These are phyloP conservation scores for Mimumesa dahlbomi DNA, from an alignment of 2,888 invertebrate genomes.

Conservation along the genomic window DNA sequence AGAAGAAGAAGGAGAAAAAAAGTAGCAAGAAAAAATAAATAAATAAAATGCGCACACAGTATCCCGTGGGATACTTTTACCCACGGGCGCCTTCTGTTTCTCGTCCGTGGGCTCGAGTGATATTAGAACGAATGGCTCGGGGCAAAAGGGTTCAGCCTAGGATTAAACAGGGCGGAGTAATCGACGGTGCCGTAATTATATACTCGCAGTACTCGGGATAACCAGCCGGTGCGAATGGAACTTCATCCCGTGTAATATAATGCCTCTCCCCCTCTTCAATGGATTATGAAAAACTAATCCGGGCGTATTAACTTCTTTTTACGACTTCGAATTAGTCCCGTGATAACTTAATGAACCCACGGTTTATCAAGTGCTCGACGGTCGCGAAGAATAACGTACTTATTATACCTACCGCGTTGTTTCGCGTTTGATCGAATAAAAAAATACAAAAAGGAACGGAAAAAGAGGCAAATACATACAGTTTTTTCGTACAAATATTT, in stretches of 20 bases:
- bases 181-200: slow-evolving; percentile 57
- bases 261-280: not conserved
- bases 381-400: too few relatives aligned
- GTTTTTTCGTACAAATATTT: too few relatives aligned
- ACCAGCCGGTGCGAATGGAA: not conserved
- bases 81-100: slow-evolving; percentile 13
- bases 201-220: slow-evolving; percentile 32
- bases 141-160: slow-evolving; percentile 46
- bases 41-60: not conserved
- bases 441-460: too few relatives aligned
- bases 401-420: too few relatives aligned
- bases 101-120: slow-evolving; percentile 12
- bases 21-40: too few relatives aligned
- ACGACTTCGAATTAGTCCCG: not conserved
- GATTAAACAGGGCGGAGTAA: slow-evolving; percentile 59
- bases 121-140: slow-evolving; percentile 48
- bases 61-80: slow-evolving; percentile 17
- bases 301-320: not conserved
- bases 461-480: too few relatives aligned
- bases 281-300: slow-evolving; percentile 29
- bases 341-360: not conserved
- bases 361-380: slow-evolving; percentile 5
- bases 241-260: slow-evolving; percentile 21
- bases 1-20: too few relatives aligned
- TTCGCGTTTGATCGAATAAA: not conserved